These are phyloP conservation scores for Strix aluco DNA, from an alignment of 2,113 vertebrate species.

Conservation along the genomic window DNA sequence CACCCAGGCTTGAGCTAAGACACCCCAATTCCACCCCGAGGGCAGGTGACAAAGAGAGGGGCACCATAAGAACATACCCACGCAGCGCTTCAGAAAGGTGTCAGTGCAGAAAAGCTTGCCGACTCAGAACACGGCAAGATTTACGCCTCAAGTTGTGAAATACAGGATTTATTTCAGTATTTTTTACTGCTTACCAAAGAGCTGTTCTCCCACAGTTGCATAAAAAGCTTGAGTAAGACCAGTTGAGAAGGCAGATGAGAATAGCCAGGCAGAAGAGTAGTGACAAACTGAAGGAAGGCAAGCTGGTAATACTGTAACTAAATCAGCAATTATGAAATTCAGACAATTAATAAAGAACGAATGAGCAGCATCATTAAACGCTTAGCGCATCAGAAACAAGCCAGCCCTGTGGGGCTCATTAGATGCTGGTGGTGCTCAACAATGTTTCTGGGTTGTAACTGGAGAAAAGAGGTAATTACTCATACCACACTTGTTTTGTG, in stretches of 20 bases:
- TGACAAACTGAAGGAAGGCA: neutral
- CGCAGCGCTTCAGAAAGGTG: neutral
- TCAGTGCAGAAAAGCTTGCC: neutral
- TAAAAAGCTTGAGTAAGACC: neutral
- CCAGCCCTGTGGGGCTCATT: slow-evolving; percentile 1
- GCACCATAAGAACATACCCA: neutral
- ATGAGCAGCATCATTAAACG: neutral
- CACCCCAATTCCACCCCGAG: neutral
- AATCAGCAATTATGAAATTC: slow-evolving; percentile 32
- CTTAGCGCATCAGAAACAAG: neutral
- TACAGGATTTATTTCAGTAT: neutral
- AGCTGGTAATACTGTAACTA: neutral
- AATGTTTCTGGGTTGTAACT: neutral
- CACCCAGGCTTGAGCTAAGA: too few species aligned
- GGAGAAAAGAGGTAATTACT: neutral
- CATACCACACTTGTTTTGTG: neutral
- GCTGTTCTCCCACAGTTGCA: neutral
- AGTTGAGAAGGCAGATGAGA: neutral
- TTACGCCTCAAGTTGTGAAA: neutral
- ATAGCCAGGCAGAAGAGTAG: neutral
- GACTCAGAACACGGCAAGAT: neutral
- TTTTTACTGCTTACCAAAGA: neutral
- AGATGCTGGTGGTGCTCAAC: neutral
- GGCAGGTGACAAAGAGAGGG: neutral
- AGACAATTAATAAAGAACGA: slow-evolving; percentile 51